These are phyloP conservation scores for Equus quagga DNA, from an alignment of 2,113 vertebrate species.

Conservation along the genomic window DNA sequence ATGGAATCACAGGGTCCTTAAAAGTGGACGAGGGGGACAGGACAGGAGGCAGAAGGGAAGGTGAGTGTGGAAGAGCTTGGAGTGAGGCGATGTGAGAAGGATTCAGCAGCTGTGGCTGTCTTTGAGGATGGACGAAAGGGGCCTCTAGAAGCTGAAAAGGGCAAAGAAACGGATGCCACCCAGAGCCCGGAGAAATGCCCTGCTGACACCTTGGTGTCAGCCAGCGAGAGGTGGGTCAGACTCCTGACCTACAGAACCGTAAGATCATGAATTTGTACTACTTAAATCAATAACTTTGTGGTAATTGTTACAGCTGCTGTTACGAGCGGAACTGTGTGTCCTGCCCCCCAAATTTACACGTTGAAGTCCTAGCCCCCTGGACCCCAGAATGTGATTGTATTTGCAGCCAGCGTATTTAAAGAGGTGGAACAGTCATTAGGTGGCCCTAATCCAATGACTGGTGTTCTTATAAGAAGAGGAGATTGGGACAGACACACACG, in stretches of 20 bases:
- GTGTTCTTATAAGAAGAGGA: neutral
- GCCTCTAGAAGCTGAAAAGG: neutral
- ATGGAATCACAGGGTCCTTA: neutral
- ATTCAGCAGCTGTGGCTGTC: rapidly evolving
- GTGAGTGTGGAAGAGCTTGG: rapidly evolving
- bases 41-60: neutral
- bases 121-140: neutral
- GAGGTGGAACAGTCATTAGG: neutral
- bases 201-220: neutral
- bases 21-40: neutral
- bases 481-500: neutral
- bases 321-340: neutral
- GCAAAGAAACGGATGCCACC: neutral
- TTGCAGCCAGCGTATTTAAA: neutral
- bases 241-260: neutral
- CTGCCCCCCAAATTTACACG: neutral
- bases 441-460: neutral
- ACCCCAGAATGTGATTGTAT: neutral
- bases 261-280: neutral
- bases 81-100: neutral
- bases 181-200: neutral
- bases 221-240: neutral
- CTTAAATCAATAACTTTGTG: neutral
- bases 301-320: too few relatives aligned
- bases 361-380: neutral